Conservation (phyloP, 2,888 invertebrate genomes). For the Drosophila pegasa region DNA sequence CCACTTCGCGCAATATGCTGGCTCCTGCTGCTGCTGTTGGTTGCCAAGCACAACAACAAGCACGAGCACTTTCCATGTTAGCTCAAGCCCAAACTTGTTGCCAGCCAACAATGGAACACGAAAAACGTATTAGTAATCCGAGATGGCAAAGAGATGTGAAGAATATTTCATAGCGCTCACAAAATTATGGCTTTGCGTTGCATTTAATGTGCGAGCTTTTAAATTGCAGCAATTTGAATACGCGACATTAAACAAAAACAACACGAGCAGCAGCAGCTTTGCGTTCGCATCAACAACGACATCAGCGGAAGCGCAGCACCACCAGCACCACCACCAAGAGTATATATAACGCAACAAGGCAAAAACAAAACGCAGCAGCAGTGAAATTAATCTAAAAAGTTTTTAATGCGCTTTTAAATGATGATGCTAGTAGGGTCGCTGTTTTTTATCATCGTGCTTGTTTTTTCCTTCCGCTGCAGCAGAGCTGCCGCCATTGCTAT, state of each 20-base stretch:
- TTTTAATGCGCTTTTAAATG: conserved; percentile 84
- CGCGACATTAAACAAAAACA: conserved; percentile 53
- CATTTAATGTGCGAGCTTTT: conserved; percentile 47
- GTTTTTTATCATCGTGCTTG: conserved; percentile 35
- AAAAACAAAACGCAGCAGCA: conserved; percentile 57
- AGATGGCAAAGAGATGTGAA: conserved; percentile 16
- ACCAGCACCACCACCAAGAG: conserved; percentile 30
- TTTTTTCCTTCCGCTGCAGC: conserved; percentile 16
- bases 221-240: conserved; percentile 53
- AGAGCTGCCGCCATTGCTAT: conserved; percentile 29
- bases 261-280: conserved; percentile 16
- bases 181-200: conserved; percentile 5
- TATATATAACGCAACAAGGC: conserved; percentile 61
- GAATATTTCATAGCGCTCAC: conserved; percentile 18
- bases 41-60: conserved; percentile 51
- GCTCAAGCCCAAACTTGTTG: conserved; percentile 24
- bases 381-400: conserved; percentile 84
- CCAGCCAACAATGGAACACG: conserved; percentile 62
- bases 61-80: conserved; percentile 55
- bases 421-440: conserved; percentile 62
- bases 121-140: conserved; percentile 69
- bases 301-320: neutral
- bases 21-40: conserved; percentile 14
- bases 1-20: conserved; percentile 8
- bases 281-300: conserved; percentile 8